Evolutionary conservation across 2,113 vertebrate species (phyloP).

Genomic region (Zosterops lateralis): DNA sequence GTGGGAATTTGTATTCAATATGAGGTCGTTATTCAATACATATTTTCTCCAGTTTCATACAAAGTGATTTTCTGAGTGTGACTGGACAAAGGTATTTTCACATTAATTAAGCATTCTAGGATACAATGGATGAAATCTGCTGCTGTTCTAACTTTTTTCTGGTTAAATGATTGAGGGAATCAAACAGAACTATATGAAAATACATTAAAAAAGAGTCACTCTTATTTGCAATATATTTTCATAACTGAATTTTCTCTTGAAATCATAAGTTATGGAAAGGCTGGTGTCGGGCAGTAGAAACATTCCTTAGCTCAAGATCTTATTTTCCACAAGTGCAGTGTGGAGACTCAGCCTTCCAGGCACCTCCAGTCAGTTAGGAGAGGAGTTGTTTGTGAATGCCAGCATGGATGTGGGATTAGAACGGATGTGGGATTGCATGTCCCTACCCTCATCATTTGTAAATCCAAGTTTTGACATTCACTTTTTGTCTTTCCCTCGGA

Average conservation of each 20-base stretch:
- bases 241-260: neutral
- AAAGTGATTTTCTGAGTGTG: neutral
- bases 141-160: neutral
- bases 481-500: neutral
- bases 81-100: constrained; percentile 2
- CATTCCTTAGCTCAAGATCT: neutral
- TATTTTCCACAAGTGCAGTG: neutral
- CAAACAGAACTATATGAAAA: neutral
- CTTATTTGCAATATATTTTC: neutral
- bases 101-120: neutral
- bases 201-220: neutral
- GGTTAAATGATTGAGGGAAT: neutral
- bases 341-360: neutral
- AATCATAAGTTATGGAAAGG: neutral
- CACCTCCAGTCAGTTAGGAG: neutral
- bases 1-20: constrained; percentile 19
- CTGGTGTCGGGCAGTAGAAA: neutral
- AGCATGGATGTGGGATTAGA: neutral
- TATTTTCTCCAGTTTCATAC: neutral
- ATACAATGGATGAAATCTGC: neutral
- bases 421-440: neutral
- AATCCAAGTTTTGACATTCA: neutral
- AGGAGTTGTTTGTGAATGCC: neutral
- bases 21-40: neutral
- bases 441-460: neutral